Evolutionary conservation across 2,888 invertebrate species (phyloP).

Genomic region (Acanthosepion lycidas): DNA sequence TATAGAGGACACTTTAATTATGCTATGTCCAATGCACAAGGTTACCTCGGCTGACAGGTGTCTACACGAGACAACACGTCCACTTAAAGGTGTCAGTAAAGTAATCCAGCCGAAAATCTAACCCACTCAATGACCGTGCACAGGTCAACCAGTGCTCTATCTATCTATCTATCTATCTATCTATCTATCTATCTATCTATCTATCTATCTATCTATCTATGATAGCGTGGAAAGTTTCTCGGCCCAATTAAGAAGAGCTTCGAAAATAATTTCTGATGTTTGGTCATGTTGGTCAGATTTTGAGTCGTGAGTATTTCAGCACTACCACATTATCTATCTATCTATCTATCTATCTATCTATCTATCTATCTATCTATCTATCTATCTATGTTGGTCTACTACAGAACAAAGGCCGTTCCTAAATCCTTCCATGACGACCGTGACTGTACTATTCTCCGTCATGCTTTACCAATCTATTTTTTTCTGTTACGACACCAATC

Average conservation of each 20-base stretch:
- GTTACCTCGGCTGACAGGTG: conserved; percentile 33
- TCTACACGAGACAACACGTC: conserved; percentile 33
- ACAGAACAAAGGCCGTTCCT: too few relatives aligned
- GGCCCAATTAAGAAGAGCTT: too few relatives aligned
- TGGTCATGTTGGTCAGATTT: too few relatives aligned
- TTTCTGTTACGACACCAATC: too few relatives aligned
- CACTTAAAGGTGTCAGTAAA: conserved; percentile 33
- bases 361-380: background rate
- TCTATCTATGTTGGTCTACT: background rate
- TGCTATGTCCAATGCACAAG: conserved; percentile 8
- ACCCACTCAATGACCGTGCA: conserved; percentile 22
- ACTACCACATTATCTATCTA: background rate
- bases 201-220: background rate
- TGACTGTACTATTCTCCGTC: too few relatives aligned
- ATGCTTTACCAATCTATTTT: too few relatives aligned
- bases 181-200: background rate
- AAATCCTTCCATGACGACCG: too few relatives aligned
- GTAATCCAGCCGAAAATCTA: conserved; percentile 33
- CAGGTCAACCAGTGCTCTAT: background rate
- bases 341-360: too few relatives aligned
- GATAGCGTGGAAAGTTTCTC: too few relatives aligned
- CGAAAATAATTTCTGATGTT: too few relatives aligned
- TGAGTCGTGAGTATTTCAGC: too few relatives aligned
- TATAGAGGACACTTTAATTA: background rate
- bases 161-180: background rate